Conservation (phyloP, 2,888 invertebrate species). For the Himalopsyche japonica region DNA sequence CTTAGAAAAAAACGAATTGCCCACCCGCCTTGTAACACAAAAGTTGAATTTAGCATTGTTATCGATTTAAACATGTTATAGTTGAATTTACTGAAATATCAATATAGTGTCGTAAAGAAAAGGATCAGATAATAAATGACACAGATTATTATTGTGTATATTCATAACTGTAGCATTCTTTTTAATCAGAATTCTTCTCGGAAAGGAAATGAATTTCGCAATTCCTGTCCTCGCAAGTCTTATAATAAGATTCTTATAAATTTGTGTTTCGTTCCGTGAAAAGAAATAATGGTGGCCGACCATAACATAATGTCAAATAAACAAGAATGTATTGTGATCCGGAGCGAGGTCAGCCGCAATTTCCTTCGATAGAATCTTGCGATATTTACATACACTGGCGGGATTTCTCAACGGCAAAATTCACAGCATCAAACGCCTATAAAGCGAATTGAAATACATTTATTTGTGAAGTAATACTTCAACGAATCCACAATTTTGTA, state of each 20-base stretch:
- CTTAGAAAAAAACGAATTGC: no score
- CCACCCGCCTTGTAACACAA: no score
- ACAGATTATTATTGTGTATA: neutral
- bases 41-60: no score
- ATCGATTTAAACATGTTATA: no score
- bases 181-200: neutral
- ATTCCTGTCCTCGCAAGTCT: neutral
- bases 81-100: no score
- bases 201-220: neutral
- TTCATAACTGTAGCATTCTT: neutral
- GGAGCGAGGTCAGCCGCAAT: constrained; percentile 17
- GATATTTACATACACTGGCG: neutral
- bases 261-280: constrained; percentile 6
- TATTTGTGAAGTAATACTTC: no score
- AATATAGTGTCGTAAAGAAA: no score
- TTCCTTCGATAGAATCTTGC: constrained; percentile 27
- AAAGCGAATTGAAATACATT: no score
- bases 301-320: constrained; percentile 28
- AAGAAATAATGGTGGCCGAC: constrained; percentile 11
- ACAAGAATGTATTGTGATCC: constrained; percentile 27
- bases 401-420: neutral
- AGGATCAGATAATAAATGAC: neutral
- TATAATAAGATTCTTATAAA: constrained; percentile 4
- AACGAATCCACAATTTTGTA: no score
- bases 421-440: neutral